Conservation (phyloP, 1,140 invertebrate species). For the Papilio aristodemus region DNA sequence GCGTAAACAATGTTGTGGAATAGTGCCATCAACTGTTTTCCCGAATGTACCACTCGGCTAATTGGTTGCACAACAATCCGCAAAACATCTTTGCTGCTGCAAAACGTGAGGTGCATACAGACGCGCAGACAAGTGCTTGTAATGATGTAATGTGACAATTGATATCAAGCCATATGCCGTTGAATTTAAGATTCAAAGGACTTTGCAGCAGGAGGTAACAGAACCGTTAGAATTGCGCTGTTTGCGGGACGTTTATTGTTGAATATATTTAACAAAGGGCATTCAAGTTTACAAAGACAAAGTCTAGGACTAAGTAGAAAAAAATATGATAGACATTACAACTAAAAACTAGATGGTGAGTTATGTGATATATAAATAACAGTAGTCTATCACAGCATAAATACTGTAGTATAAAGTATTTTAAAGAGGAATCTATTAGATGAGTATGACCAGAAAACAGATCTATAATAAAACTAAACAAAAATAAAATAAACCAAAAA, state of each 20-base stretch:
- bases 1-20: conserved; percentile 36
- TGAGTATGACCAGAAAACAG: too few relatives aligned
- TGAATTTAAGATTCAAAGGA: conserved; percentile 41
- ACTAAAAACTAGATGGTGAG: too few relatives aligned
- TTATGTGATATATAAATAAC: too few relatives aligned
- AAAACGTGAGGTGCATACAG: conserved; percentile 54
- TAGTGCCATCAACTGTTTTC: conserved; percentile 42
- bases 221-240: conserved; percentile 45
- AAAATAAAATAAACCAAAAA: too few relatives aligned
- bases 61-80: conserved; percentile 71
- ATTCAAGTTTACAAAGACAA: conserved; percentile 45
- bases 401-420: too few relatives aligned
- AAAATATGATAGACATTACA: neutral
- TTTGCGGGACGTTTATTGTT: conserved; percentile 45
- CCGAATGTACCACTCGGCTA: conserved; percentile 50
- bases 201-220: conserved; percentile 36
- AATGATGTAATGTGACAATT: conserved; percentile 36
- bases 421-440: too few relatives aligned
- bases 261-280: conserved; percentile 48
- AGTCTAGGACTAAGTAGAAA: neutral
- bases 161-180: conserved; percentile 43
- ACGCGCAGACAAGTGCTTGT: conserved; percentile 36
- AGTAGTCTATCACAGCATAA: too few relatives aligned
- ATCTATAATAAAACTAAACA: too few relatives aligned
- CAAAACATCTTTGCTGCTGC: conserved; percentile 59